Evolutionary conservation across 1,140 invertebrate genomes (phyloP).

Genomic region (Diabrotica virgifera): DNA sequence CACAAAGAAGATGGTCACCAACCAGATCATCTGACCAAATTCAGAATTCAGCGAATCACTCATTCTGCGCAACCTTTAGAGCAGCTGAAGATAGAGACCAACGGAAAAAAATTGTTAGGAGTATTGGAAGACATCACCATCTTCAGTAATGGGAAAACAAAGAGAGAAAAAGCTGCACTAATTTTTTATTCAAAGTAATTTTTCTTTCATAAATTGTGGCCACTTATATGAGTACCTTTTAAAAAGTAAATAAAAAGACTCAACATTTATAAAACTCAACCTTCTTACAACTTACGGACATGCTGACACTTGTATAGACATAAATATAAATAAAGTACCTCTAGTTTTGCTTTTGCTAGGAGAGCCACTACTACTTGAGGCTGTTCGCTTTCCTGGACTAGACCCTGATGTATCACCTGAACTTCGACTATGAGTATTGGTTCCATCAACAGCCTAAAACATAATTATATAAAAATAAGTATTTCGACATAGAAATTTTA

Average conservation of each 20-base stretch:
- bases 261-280: neutral
- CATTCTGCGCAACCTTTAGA: no score
- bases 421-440: constrained; percentile 75
- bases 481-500: neutral
- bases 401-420: constrained; percentile 79
- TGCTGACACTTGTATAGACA: neutral
- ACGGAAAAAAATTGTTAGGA: no score
- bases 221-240: no score
- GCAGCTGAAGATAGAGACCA: no score
- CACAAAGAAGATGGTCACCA: no score
- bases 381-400: constrained; percentile 74
- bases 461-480: neutral
- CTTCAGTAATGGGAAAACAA: no score
- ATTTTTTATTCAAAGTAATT: no score
- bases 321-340: constrained; percentile 50
- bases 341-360: constrained; percentile 74
- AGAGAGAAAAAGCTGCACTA: no score
- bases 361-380: constrained; percentile 69
- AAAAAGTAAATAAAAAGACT: constrained; percentile 17
- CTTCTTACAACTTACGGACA: neutral
- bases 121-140: no score
- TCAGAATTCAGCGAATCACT: no score
- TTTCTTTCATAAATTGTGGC: no score
- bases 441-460: constrained; percentile 42
- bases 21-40: no score